Evolutionary conservation across 2,888 invertebrate genomes (phyloP).

Genomic region (Lithophane semibrunnea): DNA sequence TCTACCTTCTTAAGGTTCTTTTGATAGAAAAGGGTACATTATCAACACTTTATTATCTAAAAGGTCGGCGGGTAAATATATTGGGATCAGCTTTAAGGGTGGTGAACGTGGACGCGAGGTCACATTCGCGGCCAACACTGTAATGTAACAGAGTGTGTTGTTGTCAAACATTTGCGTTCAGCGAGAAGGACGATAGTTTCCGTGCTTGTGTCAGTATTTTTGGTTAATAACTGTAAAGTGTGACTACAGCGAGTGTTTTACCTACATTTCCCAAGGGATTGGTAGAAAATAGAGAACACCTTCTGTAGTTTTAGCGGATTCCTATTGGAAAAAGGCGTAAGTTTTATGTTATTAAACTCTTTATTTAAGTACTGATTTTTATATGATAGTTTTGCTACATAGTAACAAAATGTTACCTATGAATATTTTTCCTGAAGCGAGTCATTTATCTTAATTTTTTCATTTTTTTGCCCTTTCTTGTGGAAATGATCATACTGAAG

Average conservation of each 20-base stretch:
- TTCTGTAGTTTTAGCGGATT: background rate
- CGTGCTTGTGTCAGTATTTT: background rate
- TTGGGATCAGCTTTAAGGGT: constrained; percentile 46
- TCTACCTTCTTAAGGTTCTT: constrained; percentile 10
- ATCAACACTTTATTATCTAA: constrained; percentile 43
- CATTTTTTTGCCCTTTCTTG: background rate
- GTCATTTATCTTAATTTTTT: background rate
- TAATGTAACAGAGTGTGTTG: constrained; percentile 36
- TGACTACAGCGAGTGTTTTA: background rate
- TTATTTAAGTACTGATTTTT: background rate
- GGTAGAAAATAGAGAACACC: background rate
- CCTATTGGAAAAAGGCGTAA: background rate
- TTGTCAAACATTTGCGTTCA: constrained; percentile 39
- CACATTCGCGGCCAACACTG: constrained; percentile 24
- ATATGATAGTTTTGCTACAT: background rate
- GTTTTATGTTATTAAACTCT: background rate
- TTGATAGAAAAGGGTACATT: constrained; percentile 37
- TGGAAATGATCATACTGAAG: background rate
- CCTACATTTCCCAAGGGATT: background rate
- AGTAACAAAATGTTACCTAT: background rate
- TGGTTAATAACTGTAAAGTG: background rate
- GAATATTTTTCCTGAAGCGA: background rate
- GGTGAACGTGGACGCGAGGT: constrained; percentile 27
- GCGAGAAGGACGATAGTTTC: constrained; percentile 7
- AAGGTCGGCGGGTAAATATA: constrained; percentile 52